Evolutionary conservation across 2,888 invertebrate species (phyloP).

Genomic region (Drepana falcataria): DNA sequence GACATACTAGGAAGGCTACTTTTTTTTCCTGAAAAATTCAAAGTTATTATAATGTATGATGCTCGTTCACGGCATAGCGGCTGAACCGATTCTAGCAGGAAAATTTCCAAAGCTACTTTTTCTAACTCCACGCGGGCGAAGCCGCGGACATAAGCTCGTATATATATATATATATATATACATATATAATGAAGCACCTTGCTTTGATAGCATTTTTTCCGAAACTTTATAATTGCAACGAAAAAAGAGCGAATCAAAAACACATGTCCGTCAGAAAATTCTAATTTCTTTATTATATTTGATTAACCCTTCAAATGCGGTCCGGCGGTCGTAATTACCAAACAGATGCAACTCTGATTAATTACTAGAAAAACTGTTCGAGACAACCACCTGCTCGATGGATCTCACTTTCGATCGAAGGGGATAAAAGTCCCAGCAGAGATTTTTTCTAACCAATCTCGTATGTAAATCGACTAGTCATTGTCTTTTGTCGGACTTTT

Average conservation of each 20-base stretch:
- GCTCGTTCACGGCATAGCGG: too few species aligned
- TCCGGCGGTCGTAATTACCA: constrained; percentile 53
- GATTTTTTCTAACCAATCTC: constrained; percentile 53
- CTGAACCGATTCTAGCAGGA: too few species aligned
- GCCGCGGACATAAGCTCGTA: too few species aligned
- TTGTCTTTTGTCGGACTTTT: constrained; percentile 55
- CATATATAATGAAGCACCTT: not conserved
- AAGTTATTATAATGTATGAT: too few species aligned
- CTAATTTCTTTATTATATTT: constrained; percentile 78
- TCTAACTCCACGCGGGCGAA: too few species aligned
- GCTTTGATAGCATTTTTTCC: not conserved
- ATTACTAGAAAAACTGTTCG: constrained; percentile 66
- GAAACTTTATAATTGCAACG: constrained; percentile 8
- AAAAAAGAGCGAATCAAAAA: constrained; percentile 22
- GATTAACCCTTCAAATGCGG: constrained; percentile 69
- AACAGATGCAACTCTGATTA: constrained; percentile 74
- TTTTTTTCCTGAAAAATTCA: too few species aligned
- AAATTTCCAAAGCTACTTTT: too few species aligned
- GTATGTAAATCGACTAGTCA: constrained; percentile 72
- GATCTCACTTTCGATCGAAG: constrained; percentile 62
- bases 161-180: not conserved
- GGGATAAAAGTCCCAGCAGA: constrained; percentile 25
- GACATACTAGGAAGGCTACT: too few species aligned
- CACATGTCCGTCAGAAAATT: constrained; percentile 54
- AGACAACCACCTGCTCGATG: constrained; percentile 58